Conservation (phyloP, 2,888 invertebrate species). For the Leucoma salicis region DNA sequence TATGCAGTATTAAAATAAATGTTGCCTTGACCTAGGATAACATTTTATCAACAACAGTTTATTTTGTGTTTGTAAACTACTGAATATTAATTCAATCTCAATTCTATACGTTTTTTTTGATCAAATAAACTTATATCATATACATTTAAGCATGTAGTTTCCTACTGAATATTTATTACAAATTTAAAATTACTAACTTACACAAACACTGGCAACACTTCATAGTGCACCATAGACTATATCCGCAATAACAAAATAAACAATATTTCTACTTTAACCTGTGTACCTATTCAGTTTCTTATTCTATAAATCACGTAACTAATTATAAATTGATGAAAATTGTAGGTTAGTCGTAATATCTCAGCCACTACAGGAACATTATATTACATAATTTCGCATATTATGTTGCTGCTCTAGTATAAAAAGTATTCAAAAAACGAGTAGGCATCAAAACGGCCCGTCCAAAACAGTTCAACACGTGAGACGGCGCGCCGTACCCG, state of each 20-base stretch:
- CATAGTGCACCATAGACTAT: too few species aligned
- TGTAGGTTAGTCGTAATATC: neutral
- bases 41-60: slow-evolving; percentile 58
- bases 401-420: neutral
- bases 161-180: too few species aligned
- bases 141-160: too few species aligned
- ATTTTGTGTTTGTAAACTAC: slow-evolving; percentile 23
- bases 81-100: slow-evolving; percentile 44
- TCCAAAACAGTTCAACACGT: slow-evolving; percentile 28
- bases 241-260: too few species aligned
- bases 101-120: neutral
- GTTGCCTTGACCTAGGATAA: slow-evolving; percentile 78
- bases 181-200: too few species aligned
- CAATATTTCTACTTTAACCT: too few species aligned
- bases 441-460: neutral
- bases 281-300: too few species aligned
- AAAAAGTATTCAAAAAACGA: neutral
- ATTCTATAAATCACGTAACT: too few species aligned
- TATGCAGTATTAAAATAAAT: slow-evolving; percentile 21
- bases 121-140: too few species aligned
- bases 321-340: too few species aligned
- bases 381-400: neutral
- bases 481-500: slow-evolving; percentile 44
- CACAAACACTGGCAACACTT: too few species aligned
- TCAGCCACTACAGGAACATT: neutral